Conservation (phyloP, 2,113 vertebrate species). For the Cottus gobio region DNA sequence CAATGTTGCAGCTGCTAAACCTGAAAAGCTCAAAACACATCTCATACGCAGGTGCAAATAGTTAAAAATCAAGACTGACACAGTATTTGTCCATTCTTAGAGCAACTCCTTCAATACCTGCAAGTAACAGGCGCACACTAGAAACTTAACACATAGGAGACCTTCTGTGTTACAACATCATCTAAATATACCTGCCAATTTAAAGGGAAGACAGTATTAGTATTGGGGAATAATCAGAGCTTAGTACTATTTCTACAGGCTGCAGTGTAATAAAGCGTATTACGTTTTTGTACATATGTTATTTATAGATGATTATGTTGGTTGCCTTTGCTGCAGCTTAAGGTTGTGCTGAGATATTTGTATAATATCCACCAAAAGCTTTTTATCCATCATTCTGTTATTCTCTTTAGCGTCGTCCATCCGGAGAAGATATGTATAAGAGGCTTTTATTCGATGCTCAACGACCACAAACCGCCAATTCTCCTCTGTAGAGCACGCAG, state of each 20-base stretch:
- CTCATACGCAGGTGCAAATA: no score
- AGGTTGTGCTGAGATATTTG: background rate
- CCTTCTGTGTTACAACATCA: background rate
- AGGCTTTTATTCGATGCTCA: background rate
- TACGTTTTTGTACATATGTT: background rate
- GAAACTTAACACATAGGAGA: background rate
- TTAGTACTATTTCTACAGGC: background rate
- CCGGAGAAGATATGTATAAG: background rate
- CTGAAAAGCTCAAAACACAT: background rate
- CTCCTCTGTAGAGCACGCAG: background rate
- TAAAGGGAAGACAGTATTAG: background rate
- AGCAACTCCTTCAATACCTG: background rate
- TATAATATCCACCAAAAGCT: slow-evolving; percentile 1
- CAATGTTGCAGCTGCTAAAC: background rate
- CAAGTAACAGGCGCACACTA: background rate
- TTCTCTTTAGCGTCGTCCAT: background rate
- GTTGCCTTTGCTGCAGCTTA: background rate
- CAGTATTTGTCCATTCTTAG: background rate
- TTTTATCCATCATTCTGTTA: background rate
- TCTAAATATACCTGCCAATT: background rate
- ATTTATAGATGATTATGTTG: background rate
- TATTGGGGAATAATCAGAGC: background rate
- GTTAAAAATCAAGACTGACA: background rate
- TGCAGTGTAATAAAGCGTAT: background rate
- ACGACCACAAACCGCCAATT: background rate